Base-by-base conservation (phyloP, 2,888 invertebrate species). In the Netelia virgata region DNA sequence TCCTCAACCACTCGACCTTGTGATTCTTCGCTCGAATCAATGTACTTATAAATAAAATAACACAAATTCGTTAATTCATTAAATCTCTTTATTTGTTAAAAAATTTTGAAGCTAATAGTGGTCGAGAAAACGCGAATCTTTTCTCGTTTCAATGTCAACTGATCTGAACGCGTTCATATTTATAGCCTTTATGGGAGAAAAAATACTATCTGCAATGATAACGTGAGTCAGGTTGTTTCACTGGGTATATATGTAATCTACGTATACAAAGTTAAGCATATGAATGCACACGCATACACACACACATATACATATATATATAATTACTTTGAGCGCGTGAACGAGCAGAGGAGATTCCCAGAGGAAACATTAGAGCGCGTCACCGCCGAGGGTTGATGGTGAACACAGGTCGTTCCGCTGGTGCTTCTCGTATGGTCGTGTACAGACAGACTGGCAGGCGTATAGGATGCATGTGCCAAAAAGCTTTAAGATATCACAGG, bases 281-380 rank as follows among this genome's bases (percentile, higher is more conserved):
- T 14, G 2, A 6, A 53, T 16, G n/a, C 18, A 55, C 55, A 16
- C 55, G 16, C 55, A 16, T 16, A 53, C 53, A n/a, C 53, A 1
- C 18, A 18, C 18, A 20, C 2, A 6, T 2, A 59, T 16, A 10
- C 53, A 53, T 28, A 55, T 70, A 53, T 61, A 73, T 73, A 41
- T 82, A 73, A 78, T 69, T 78, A 63, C 63, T 61, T 61, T 53
- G 55, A 28, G 64, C 53, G 69, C 68, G 64, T 36, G 64, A 70
- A 78, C 63, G 55, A 57, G 63, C 82, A 63, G 63, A 69, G 53
- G 57, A 18, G 43, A 57, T 63, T 78, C 78, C 73, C 83, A 69
- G 47, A 73, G 83, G 83, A 70, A 78, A 74, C 83, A 78, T 83
- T 78, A 78, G 16, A 16, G 14, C 41, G 28, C 55, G 16, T 68